Percentiles rank a stretch among this genome's conserved stretches.
These are phyloP conservation scores for Smittia aterrima DNA, from an alignment of 2,888 invertebrate genomes.

Conservation along the genomic window DNA sequence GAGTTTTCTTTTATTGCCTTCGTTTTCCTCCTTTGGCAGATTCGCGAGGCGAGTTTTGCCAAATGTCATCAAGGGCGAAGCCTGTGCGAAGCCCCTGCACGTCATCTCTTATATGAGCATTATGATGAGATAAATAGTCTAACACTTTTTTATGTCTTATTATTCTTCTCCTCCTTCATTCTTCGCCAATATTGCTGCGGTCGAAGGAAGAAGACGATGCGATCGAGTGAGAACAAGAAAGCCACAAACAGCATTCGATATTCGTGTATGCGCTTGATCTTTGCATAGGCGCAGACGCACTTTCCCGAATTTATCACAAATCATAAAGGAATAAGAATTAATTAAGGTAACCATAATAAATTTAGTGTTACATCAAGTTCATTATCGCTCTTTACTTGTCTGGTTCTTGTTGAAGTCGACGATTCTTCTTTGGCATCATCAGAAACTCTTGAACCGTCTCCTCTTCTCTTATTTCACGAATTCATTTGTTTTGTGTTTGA, in stretches of 20 bases:
- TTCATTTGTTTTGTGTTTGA: conserved; percentile 5
- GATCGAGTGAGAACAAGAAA: neutral
- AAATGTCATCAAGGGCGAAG: too few relatives aligned
- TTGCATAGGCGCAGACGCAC: neutral
- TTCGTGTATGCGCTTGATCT: neutral
- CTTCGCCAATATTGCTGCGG: neutral
- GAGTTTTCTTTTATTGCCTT: too few relatives aligned
- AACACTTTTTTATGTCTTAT: conserved; percentile 31
- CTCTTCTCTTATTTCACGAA: conserved; percentile 14
- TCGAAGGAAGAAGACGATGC: neutral
- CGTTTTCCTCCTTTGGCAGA: too few relatives aligned
- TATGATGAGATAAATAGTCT: conserved; percentile 37
- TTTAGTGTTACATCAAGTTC: neutral
- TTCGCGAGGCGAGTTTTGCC: too few relatives aligned
- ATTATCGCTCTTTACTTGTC: neutral
- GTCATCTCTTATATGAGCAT: neutral
- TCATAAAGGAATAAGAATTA: conserved; percentile 13
- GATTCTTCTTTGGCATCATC: neutral
- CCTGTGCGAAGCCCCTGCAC: conserved; percentile 5
- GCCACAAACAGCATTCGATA: neutral
- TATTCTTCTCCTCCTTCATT: neutral
- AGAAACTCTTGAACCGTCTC: too few relatives aligned
- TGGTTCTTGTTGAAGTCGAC: neutral
- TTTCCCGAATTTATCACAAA: neutral
- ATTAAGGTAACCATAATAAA: conserved; percentile 20